These are phyloP conservation scores for Euglossa dilemma DNA, from an alignment of 1,140 invertebrate genomes.

Conservation along the genomic window DNA sequence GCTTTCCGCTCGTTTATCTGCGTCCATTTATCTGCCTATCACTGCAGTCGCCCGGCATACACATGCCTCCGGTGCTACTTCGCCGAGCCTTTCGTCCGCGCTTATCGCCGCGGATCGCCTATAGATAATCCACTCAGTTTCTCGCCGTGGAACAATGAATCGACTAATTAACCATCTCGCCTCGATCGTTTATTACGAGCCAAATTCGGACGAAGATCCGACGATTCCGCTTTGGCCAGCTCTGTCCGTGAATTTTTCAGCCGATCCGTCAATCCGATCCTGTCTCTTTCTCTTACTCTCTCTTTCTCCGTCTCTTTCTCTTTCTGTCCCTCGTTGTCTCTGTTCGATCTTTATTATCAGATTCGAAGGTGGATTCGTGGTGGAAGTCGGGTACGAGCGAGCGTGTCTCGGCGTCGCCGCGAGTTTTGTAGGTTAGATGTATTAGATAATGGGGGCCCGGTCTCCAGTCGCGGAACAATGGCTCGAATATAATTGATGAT, in stretches of 20 bases:
- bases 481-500: conserved; percentile 61
- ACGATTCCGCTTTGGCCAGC: background rate
- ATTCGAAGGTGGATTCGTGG: conserved; percentile 21
- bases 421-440: conserved; percentile 51
- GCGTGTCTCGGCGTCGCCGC: conserved; percentile 3
- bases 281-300: too few species aligned
- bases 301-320: background rate
- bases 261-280: background rate
- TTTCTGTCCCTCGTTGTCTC: too few species aligned
- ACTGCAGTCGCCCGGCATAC: conserved; percentile 21
- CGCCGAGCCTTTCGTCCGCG: conserved; percentile 50
- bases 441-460: conserved; percentile 44
- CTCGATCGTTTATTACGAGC: background rate
- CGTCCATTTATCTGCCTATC: conserved; percentile 70
- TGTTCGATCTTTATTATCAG: conserved; percentile 36
- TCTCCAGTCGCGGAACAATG: conserved; percentile 56
- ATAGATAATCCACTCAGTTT: conserved; percentile 52
- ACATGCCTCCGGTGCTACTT: conserved; percentile 36
- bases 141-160: conserved; percentile 59
- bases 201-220: too few species aligned
- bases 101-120: conserved; percentile 52
- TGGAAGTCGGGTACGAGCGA: background rate
- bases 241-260: conserved; percentile 1
- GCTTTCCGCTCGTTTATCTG: conserved; percentile 67
- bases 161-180: too few species aligned